Percentiles rank a stretch among this genome's conserved stretches.
phyloP scores from a whole-genome alignment of 2,113 vertebrate species.

The Polyodon spathula region DNA sequence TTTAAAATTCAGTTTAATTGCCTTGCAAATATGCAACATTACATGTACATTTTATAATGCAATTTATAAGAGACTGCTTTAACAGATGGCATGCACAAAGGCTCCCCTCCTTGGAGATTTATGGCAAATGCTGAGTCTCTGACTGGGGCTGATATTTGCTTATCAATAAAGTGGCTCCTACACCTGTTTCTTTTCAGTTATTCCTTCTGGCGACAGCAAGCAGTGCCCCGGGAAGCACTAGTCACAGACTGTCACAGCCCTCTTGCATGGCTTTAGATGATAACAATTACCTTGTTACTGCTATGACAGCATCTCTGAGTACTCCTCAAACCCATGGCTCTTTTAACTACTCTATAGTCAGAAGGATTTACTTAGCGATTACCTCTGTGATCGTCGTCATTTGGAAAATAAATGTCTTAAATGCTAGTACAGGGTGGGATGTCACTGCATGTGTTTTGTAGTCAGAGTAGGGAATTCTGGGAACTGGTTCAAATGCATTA shows the following conservation, averaged over 20 bases:
- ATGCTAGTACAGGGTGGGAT: no score
- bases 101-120: not conserved
- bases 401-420: no score
- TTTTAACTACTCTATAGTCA: no score
- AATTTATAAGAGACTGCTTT: slow-evolving; percentile 10
- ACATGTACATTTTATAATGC: slow-evolving; percentile 13
- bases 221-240: no score
- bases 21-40: slow-evolving; percentile 13
- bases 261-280: not conserved
- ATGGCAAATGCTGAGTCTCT: not conserved
- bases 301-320: no score
- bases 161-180: slow-evolving; percentile 17
- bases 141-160: slow-evolving; percentile 6
- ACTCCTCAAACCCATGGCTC: no score
- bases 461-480: no score
- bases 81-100: slow-evolving; percentile 17
- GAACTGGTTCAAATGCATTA: no score
- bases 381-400: no score
- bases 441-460: no score
- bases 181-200: slow-evolving; percentile 18
- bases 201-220: not conserved
- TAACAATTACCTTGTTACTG: not conserved
- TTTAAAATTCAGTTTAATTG: slow-evolving; percentile 15
- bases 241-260: no score
- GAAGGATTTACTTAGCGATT: no score